Evolutionary conservation across 35 echinoderm and acorn worm genomes (phyloP).

Genomic region (Anneissia japonica): DNA sequence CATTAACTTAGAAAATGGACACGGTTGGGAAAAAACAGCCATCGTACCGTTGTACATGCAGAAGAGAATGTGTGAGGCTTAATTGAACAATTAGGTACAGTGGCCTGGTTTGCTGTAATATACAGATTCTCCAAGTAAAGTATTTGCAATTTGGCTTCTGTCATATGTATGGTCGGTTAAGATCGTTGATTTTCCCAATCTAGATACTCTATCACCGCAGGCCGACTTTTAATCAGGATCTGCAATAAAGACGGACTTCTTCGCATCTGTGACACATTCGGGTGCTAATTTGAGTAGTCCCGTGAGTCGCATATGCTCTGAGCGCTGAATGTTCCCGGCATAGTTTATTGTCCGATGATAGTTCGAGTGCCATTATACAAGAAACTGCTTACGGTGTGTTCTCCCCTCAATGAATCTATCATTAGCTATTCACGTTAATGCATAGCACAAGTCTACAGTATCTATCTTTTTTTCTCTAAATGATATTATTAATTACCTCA

Average conservation of each 20-base stretch:
- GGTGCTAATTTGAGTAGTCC: not conserved
- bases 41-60: not conserved
- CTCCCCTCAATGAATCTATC: too few species aligned
- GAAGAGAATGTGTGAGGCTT: not conserved
- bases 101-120: not conserved
- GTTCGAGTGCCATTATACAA: not conserved
- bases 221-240: not conserved
- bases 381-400: not conserved
- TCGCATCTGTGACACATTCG: not conserved
- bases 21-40: not conserved
- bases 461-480: too few species aligned
- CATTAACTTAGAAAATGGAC: too few species aligned
- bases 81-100: not conserved
- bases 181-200: not conserved
- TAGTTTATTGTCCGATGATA: not conserved
- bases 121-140: not conserved
- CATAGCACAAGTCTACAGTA: too few species aligned
- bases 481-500: too few species aligned
- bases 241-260: not conserved
- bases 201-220: not conserved
- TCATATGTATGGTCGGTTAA: not conserved
- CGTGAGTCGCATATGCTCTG: not conserved
- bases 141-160: not conserved
- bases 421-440: too few species aligned
- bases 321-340: not conserved